Evolutionary conservation across 2,888 invertebrate species (phyloP).

Genomic region (Caenorhabditis sp.): DNA sequence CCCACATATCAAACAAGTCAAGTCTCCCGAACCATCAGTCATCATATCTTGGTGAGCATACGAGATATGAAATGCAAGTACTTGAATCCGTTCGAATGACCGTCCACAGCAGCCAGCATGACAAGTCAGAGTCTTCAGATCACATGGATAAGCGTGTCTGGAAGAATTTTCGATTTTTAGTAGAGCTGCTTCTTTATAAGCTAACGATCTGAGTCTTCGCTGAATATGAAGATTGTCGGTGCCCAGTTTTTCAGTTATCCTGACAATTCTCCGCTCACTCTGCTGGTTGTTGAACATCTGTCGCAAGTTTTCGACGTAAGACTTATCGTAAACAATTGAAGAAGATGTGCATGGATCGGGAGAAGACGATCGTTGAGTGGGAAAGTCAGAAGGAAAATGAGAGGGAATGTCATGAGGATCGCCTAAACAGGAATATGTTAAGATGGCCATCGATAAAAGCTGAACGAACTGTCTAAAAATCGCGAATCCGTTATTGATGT

Average conservation of each 20-base stretch:
- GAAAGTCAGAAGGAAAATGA: background rate
- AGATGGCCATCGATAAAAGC: background rate
- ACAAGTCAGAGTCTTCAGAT: slow-evolving; percentile 41
- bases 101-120: slow-evolving; percentile 47
- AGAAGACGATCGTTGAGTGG: no score
- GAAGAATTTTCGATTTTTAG: slow-evolving; percentile 2
- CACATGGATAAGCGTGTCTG: slow-evolving; percentile 41
- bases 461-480: background rate
- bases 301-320: slow-evolving; percentile 42
- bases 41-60: slow-evolving; percentile 73
- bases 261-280: slow-evolving; percentile 12
- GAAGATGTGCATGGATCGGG: slow-evolving; percentile 7
- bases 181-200: no score
- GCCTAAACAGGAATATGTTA: background rate
- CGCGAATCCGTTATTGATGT: background rate
- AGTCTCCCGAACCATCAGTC: slow-evolving; percentile 12
- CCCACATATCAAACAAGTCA: slow-evolving; percentile 72
- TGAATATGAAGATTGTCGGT: slow-evolving; percentile 11
- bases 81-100: slow-evolving; percentile 58
- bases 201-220: slow-evolving; percentile 37
- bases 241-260: slow-evolving; percentile 31
- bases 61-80: slow-evolving; percentile 71
- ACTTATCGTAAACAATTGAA: slow-evolving; percentile 13
- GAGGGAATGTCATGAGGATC: background rate
- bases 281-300: slow-evolving; percentile 17